A percentile compares a stretch with the other conserved stretches of the same genome.
These are phyloP conservation scores for Nephotettix cincticeps DNA, from an alignment of 1,140 invertebrate genomes.

Conservation along the genomic window DNA sequence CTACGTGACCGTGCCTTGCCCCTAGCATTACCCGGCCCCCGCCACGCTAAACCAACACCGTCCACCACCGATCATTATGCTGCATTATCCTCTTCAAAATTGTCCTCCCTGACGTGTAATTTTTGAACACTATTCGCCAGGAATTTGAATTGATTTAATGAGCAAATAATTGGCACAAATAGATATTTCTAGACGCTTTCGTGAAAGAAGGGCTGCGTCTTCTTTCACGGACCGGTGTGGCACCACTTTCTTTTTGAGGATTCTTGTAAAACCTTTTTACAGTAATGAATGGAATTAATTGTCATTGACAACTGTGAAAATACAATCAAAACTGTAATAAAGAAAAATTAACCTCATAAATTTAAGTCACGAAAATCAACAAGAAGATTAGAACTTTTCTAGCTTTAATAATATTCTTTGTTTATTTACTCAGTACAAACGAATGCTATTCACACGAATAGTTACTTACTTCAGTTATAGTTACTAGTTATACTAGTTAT, in stretches of 20 bases:
- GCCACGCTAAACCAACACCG: constrained; percentile 19
- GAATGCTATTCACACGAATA: too few species aligned
- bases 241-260: neutral
- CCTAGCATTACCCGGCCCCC: neutral
- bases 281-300: too few species aligned
- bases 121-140: constrained; percentile 15
- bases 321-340: too few species aligned
- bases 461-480: too few species aligned
- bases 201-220: constrained; percentile 5
- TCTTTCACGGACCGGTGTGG: neutral
- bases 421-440: too few species aligned
- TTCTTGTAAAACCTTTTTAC: too few species aligned
- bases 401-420: too few species aligned
- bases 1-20: neutral
- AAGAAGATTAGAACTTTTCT: too few species aligned
- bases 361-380: too few species aligned
- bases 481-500: too few species aligned
- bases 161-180: constrained; percentile 19
- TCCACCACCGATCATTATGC: constrained; percentile 17
- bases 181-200: constrained; percentile 20
- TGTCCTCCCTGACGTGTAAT: constrained; percentile 12
- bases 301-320: too few species aligned
- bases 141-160: constrained; percentile 23
- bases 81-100: constrained; percentile 19
- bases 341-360: too few species aligned